These are phyloP conservation scores for Paraplagusia blochii DNA, from an alignment of 2,113 vertebrate species.

Conservation along the genomic window DNA sequence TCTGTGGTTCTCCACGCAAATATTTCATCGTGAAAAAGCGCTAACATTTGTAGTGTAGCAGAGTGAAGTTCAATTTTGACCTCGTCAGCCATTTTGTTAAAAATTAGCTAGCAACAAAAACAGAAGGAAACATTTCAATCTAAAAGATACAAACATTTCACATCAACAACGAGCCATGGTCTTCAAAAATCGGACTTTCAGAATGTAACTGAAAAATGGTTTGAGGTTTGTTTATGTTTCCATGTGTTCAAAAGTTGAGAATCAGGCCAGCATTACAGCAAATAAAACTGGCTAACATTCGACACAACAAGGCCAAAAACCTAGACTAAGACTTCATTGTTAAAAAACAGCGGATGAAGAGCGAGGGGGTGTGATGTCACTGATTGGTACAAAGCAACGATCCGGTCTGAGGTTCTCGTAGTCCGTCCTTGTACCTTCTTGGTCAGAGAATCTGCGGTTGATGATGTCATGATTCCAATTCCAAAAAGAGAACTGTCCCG, in stretches of 20 bases:
- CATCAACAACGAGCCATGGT: too few species aligned
- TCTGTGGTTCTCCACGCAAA: too few species aligned
- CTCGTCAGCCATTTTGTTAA: too few species aligned
- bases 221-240: too few species aligned
- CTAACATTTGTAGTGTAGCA: background rate
- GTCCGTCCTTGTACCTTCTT: constrained; percentile 14
- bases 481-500: background rate
- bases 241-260: too few species aligned
- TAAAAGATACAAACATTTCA: background rate
- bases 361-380: constrained; percentile 19
- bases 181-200: too few species aligned
- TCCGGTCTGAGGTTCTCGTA: background rate
- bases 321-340: background rate
- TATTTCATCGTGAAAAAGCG: too few species aligned
- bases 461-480: too few species aligned
- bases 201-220: too few species aligned
- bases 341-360: constrained; percentile 4
- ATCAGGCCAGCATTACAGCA: too few species aligned
- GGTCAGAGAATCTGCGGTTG: constrained; percentile 21
- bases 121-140: background rate
- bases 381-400: constrained; percentile 18
- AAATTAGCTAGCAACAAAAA: too few species aligned
- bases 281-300: background rate
- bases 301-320: background rate
- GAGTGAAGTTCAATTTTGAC: too few species aligned